Conservation (phyloP, 2,797 vertebrate genomes). For the Galaxias olidus region DNA sequence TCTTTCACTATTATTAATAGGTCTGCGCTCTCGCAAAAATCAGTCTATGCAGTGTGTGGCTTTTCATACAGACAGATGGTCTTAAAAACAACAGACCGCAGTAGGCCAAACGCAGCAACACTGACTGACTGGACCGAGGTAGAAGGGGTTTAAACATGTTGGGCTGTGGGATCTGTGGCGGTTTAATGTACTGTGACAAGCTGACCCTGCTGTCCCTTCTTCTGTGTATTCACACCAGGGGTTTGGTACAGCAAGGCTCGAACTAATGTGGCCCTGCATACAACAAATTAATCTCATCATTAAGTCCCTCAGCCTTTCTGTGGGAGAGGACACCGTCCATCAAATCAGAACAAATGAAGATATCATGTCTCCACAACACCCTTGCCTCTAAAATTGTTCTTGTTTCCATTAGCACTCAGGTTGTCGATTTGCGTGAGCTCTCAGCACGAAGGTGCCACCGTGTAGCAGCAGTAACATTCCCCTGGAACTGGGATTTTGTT, state of each 20-base stretch:
- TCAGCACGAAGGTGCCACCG: constrained; percentile 15
- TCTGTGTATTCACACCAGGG: constrained; percentile 32
- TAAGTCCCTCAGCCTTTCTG: constrained; percentile 39
- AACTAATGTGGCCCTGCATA: constrained; percentile 49
- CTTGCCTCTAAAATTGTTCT: constrained; percentile 24
- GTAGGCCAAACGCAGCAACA: background rate
- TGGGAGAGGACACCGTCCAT: constrained; percentile 33
- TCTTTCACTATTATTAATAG: too few relatives aligned
- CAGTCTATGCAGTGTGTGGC: too few relatives aligned
- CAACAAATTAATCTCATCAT: constrained; percentile 56
- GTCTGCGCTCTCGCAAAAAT: too few relatives aligned
- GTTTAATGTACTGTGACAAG: constrained; percentile 34
- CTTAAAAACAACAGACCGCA: too few relatives aligned
- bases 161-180: constrained; percentile 23
- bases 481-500: background rate
- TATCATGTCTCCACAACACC: constrained; percentile 24
- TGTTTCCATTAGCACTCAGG: constrained; percentile 14
- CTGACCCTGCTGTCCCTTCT: constrained; percentile 23
- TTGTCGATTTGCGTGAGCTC: constrained; percentile 18
- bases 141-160: background rate
- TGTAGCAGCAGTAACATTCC: constrained; percentile 5
- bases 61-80: too few relatives aligned
- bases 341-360: constrained; percentile 57
- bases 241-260: constrained; percentile 33
- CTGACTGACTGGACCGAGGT: constrained; percentile 2